Percentiles rank a stretch among this genome's conserved stretches.
phyloP scores from a whole-genome alignment of 1,140 invertebrate species.

The Phortica variegata region DNA sequence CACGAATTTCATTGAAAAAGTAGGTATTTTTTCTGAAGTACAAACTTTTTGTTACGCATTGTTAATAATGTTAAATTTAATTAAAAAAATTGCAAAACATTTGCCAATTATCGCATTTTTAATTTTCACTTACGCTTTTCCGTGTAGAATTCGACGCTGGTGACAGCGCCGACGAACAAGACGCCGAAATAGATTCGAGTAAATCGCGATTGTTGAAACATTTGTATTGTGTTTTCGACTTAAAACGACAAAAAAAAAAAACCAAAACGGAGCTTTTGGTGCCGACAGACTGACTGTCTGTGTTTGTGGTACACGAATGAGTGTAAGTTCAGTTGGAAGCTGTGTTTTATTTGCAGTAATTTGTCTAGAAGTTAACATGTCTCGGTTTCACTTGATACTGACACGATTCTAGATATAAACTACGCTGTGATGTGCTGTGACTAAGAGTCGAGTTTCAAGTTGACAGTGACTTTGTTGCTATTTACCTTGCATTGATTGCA shows the following conservation, averaged over 20 bases:
- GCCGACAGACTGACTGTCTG: constrained; percentile 18
- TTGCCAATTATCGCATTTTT: background rate
- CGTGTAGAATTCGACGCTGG: constrained; percentile 24
- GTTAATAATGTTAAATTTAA: constrained; percentile 15
- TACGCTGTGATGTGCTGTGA: no score
- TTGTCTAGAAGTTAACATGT: no score
- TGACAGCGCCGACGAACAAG: constrained; percentile 64
- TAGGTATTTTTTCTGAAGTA: background rate
- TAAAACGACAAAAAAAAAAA: constrained; percentile 4
- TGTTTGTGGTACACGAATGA: constrained; percentile 33
- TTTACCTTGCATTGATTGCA: no score
- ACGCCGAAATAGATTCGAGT: constrained; percentile 59
- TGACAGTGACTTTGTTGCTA: no score
- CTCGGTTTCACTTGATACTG: no score
- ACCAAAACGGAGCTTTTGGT: constrained; percentile 7
- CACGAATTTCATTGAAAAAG: background rate
- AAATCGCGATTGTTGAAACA: constrained; percentile 15
- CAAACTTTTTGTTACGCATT: background rate
- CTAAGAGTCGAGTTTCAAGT: no score
- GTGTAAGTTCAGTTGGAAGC: constrained; percentile 16
- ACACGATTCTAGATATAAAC: no score
- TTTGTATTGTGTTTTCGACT: background rate
- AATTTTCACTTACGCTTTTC: constrained; percentile 40
- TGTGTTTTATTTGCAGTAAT: constrained; percentile 35
- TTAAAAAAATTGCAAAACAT: constrained; percentile 4